A percentile compares a stretch with the other conserved stretches of the same genome.
These are phyloP conservation scores for Rhopilema esculentum DNA, from an alignment of 30 jellyfish, hydroid and myxozoan genomes.

Conservation along the genomic window DNA sequence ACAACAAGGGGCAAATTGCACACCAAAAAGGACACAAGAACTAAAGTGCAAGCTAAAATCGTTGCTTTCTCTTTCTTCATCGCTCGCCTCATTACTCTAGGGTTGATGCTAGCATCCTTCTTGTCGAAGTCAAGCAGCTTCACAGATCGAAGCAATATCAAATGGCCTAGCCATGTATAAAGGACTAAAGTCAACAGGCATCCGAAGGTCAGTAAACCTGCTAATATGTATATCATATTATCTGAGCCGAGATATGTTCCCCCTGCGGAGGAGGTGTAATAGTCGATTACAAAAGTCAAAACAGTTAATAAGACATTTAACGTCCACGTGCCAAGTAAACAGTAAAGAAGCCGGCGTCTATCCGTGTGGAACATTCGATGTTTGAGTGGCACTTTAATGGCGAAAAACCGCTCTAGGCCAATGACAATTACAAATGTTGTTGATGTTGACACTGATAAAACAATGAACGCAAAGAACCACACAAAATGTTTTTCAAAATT, in stretches of 20 bases:
- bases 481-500: neutral
- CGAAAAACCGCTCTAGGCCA: conserved; percentile 43
- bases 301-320: neutral
- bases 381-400: conserved; percentile 20
- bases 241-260: neutral
- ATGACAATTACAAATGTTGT: conserved; percentile 15
- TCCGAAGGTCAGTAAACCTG: conserved; percentile 8
- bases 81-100: conserved; percentile 18
- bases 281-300: neutral
- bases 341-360: neutral
- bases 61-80: conserved; percentile 47
- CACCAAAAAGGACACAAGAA: conserved; percentile 34
- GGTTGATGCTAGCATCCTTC: neutral
- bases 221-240: neutral
- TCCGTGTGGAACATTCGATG: conserved; percentile 37
- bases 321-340: neutral
- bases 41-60: conserved; percentile 20
- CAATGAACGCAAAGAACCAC: neutral
- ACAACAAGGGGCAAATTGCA: conserved; percentile 23
- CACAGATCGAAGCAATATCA: conserved; percentile 4
- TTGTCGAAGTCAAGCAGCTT: conserved; percentile 19
- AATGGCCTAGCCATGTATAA: conserved; percentile 16
- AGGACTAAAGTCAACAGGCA: neutral
- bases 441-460: neutral
- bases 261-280: neutral